Evolutionary conservation across 2,113 vertebrate genomes (phyloP).

Genomic region (Grantiella picta): DNA sequence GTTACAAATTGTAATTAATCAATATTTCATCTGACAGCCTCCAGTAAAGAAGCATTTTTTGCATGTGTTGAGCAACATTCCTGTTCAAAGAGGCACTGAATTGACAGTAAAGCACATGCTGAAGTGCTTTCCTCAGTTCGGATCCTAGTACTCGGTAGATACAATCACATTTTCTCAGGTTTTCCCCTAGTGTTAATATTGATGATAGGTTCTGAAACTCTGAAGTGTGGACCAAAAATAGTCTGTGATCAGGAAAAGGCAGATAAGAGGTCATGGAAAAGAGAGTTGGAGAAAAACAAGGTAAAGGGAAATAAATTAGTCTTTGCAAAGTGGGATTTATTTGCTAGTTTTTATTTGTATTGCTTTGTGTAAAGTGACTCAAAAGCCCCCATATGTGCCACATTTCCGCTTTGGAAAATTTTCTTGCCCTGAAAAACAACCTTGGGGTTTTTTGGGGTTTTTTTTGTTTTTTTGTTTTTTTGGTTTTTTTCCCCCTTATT

Average conservation of each 20-base stretch:
- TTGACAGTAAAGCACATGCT: background rate
- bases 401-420: background rate
- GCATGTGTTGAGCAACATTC: background rate
- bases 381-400: rapidly evolving
- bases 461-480: background rate
- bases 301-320: background rate
- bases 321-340: background rate
- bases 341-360: background rate
- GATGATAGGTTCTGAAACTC: background rate
- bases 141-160: background rate
- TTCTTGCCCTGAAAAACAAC: background rate
- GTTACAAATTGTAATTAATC: background rate
- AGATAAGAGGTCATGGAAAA: background rate
- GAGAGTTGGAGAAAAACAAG: background rate
- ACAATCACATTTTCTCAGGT: background rate
- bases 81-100: background rate
- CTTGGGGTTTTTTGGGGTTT: background rate
- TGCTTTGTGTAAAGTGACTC: background rate
- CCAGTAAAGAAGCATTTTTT: background rate
- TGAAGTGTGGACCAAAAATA: background rate
- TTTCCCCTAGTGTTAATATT: background rate
- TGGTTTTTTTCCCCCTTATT: background rate
- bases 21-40: background rate
- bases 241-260: background rate
- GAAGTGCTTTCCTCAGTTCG: background rate